A percentile compares a stretch with the other conserved stretches of the same genome.
phyloP scores from a whole-genome alignment of 35 echinoderm and acorn worm species.

The Amphiura filiformis region DNA sequence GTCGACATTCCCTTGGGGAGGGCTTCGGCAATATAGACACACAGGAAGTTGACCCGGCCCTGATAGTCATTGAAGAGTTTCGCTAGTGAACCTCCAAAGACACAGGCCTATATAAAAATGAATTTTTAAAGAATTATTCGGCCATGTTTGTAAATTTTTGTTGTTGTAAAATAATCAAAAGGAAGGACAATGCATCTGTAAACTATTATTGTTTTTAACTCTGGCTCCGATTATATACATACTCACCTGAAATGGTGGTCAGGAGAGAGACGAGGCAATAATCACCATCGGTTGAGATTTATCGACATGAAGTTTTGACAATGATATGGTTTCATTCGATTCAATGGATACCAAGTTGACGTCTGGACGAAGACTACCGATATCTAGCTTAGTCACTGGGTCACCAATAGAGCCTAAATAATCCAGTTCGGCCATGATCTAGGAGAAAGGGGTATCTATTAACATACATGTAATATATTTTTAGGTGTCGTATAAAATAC shows the following conservation, averaged over 20 bases:
- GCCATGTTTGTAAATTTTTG: not conserved
- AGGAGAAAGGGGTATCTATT: not conserved
- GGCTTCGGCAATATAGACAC: conserved; percentile 60
- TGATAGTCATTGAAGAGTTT: conserved; percentile 45
- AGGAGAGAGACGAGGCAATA: conserved; percentile 63
- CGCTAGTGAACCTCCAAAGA: conserved; percentile 37
- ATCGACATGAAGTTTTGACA: conserved; percentile 34
- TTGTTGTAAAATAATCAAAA: not conserved
- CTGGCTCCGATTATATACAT: too few species aligned
- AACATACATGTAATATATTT: too few species aligned
- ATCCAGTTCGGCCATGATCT: not conserved
- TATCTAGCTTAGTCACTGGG: not conserved
- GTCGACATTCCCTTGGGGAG: conserved; percentile 34
- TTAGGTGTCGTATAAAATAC: too few species aligned
- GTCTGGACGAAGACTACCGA: not conserved
- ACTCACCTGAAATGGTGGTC: conserved; percentile 72
- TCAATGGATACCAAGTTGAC: not conserved
- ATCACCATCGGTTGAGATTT: conserved; percentile 52
- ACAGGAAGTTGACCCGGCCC: conserved; percentile 56
- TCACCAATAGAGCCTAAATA: not conserved
- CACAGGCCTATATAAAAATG: conserved; percentile 45
- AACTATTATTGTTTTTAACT: too few species aligned
- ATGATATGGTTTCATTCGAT: not conserved
- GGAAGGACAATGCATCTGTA: not conserved
- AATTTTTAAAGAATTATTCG: not conserved